Conservation (phyloP, 2,113 vertebrate species). For the Petrocephalus microphthalmus region DNA sequence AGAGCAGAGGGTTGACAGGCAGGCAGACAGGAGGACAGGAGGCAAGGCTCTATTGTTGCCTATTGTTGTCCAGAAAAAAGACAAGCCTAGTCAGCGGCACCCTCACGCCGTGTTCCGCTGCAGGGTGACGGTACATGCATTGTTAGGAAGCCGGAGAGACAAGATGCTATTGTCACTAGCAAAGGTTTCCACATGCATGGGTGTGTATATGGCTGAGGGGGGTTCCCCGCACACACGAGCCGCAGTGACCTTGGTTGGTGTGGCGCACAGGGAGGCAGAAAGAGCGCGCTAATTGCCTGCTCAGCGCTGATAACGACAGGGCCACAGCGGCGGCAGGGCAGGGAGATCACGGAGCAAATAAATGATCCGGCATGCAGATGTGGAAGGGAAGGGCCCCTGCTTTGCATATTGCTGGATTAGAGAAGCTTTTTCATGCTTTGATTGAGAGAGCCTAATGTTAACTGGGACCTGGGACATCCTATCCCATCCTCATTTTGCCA, state of each 20-base stretch:
- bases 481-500: not conserved
- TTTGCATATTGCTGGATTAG: conserved; percentile 29
- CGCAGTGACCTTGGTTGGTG: conserved; percentile 29
- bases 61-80: conserved; percentile 16
- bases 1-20: not conserved
- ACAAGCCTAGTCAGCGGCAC: not conserved
- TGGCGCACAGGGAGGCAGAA: conserved; percentile 14
- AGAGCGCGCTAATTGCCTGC: conserved; percentile 32
- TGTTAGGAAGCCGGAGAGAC: not conserved
- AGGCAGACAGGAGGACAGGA: not conserved
- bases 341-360: conserved; percentile 20
- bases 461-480: conserved; percentile 15
- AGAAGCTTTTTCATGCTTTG: conserved; percentile 21
- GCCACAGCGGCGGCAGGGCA: conserved; percentile 14
- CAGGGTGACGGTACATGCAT: conserved; percentile 3
- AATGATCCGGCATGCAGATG: conserved; percentile 24
- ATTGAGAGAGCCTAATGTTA: conserved; percentile 8
- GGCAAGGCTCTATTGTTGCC: not conserved
- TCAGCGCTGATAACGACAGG: conserved; percentile 21
- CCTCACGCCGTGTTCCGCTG: not conserved
- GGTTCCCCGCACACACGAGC: not conserved
- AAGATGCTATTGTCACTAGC: not conserved
- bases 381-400: conserved; percentile 17
- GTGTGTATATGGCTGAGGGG: not conserved
- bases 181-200: not conserved